Evolutionary conservation across 1,140 invertebrate species (phyloP).

Genomic region (Propsilocerus akamusi): DNA sequence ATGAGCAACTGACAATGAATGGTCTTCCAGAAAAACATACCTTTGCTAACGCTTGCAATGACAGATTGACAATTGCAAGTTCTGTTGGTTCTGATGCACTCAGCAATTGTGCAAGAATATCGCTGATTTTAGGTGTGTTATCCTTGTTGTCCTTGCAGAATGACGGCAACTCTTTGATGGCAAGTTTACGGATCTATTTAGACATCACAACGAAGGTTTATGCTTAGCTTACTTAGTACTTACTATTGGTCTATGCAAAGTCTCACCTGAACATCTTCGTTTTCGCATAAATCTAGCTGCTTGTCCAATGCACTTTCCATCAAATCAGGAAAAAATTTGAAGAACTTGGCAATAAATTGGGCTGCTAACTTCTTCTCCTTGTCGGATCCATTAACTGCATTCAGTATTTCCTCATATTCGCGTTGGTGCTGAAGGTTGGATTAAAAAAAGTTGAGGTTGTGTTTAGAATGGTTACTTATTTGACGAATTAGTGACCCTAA

Average conservation of each 20-base stretch:
- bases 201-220: slow-evolving; percentile 6
- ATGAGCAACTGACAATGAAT: not conserved
- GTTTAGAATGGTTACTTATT: slow-evolving; percentile 7
- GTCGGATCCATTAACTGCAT: slow-evolving; percentile 61
- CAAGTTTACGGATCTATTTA: slow-evolving; percentile 79
- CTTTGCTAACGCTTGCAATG: slow-evolving; percentile 36
- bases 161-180: slow-evolving; percentile 79
- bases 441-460: slow-evolving; percentile 12
- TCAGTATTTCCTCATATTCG: slow-evolving; percentile 73
- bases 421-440: slow-evolving; percentile 72
- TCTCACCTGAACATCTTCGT: slow-evolving; percentile 77
- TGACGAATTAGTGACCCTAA: not conserved
- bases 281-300: slow-evolving; percentile 87
- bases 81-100: slow-evolving; percentile 69
- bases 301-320: slow-evolving; percentile 77
- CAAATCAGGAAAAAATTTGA: slow-evolving; percentile 75
- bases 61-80: slow-evolving; percentile 57
- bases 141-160: slow-evolving; percentile 74
- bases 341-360: slow-evolving; percentile 89
- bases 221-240: not conserved
- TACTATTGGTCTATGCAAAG: not conserved
- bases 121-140: slow-evolving; percentile 70
- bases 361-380: slow-evolving; percentile 86
- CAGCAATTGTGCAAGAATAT: slow-evolving; percentile 79
- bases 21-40: slow-evolving; percentile 6